Percentiles rank a stretch among this genome's conserved stretches.
phyloP scores from a whole-genome alignment of 1,140 invertebrate species.

The Galendromus occidentalis region DNA sequence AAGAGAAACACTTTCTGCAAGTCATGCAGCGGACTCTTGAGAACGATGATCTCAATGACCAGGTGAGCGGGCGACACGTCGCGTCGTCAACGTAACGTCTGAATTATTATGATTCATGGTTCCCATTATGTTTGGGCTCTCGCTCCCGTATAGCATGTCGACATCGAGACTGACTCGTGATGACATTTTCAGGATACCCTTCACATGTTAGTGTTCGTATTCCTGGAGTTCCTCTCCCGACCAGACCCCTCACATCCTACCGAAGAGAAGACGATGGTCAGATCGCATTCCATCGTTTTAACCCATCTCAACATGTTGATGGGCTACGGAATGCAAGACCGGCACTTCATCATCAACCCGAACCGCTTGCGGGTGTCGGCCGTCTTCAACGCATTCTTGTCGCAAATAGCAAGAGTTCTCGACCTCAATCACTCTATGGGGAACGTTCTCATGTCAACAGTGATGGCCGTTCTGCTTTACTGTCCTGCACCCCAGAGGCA shows the following conservation, averaged over 20 bases:
- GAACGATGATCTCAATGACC: constrained; percentile 13
- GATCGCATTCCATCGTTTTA: constrained; percentile 59
- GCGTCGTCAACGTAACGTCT: too few relatives aligned
- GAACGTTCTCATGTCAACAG: constrained; percentile 57
- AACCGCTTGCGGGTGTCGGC: constrained; percentile 64
- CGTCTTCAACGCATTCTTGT: constrained; percentile 85
- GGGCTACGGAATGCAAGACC: constrained; percentile 78
- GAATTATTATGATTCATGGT: too few relatives aligned
- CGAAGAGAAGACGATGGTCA: constrained; percentile 54
- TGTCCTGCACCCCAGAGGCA: constrained; percentile 49
- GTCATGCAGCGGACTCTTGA: constrained; percentile 29
- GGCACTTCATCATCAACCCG: constrained; percentile 70
- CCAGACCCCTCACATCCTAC: constrained; percentile 47
- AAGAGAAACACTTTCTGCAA: constrained; percentile 35
- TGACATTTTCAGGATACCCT: constrained; percentile 15
- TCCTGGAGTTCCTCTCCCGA: constrained; percentile 22
- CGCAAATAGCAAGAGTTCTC: constrained; percentile 35
- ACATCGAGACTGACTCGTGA: too few relatives aligned
- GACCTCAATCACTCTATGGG: constrained; percentile 87
- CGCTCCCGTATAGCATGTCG: too few relatives aligned
- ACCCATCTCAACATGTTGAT: constrained; percentile 77
- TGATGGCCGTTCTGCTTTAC: constrained; percentile 66
- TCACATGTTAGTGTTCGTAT: constrained; percentile 16
- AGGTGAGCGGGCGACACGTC: constrained; percentile 17
- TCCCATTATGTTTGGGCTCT: too few relatives aligned